These are phyloP conservation scores for Crossocerus cetratus DNA, from an alignment of 2,888 invertebrate species.

Conservation along the genomic window DNA sequence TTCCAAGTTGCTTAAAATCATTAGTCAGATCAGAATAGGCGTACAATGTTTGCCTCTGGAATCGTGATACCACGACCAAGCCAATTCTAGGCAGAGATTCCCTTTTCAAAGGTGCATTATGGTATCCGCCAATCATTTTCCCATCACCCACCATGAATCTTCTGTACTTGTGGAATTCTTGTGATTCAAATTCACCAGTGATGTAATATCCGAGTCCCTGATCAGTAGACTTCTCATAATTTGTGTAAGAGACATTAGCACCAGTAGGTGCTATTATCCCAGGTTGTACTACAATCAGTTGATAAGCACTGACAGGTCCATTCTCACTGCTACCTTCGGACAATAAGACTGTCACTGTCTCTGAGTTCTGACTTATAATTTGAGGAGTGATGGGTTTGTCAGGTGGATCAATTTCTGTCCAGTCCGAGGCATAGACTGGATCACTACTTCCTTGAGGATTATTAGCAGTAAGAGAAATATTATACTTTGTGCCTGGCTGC, in stretches of 20 bases:
- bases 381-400: conserved; percentile 82
- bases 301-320: conserved; percentile 87
- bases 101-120: conserved; percentile 85
- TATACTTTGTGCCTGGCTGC: conserved; percentile 87
- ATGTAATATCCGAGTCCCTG: conserved; percentile 89
- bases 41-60: conserved; percentile 73
- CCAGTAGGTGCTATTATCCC: conserved; percentile 81
- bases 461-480: conserved; percentile 84
- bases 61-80: conserved; percentile 77
- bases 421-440: conserved; percentile 79
- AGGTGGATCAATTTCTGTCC: conserved; percentile 87
- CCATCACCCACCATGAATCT: conserved; percentile 89
- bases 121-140: conserved; percentile 84
- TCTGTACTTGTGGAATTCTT: conserved; percentile 77
- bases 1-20: conserved; percentile 17
- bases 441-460: conserved; percentile 82
- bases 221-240: conserved; percentile 82
- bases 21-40: conserved; percentile 68
- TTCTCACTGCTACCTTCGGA: conserved; percentile 85
- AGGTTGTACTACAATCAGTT: conserved; percentile 85
- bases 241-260: conserved; percentile 78
- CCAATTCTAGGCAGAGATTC: conserved; percentile 71
- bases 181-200: conserved; percentile 86
- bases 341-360: conserved; percentile 83
- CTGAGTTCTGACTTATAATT: conserved; percentile 81